Conservation (phyloP, 2,113 vertebrate species). For the Corythaixoides concolor region DNA sequence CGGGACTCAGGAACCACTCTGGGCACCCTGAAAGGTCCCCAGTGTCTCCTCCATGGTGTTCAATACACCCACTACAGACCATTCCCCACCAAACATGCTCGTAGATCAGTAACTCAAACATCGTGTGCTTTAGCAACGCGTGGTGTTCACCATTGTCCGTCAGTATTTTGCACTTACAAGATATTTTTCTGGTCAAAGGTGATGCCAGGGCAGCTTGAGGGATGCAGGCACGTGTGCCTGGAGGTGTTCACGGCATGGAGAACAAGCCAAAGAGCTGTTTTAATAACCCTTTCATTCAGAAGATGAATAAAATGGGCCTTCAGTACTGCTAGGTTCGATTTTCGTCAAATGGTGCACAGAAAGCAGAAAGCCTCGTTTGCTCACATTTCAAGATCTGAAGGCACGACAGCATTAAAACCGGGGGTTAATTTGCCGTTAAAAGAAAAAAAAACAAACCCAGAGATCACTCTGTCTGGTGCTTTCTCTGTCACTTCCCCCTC, state of each 20-base stretch:
- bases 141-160: fast-evolving
- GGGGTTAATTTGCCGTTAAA: slow-evolving; percentile 49
- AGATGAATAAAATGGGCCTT: slow-evolving; percentile 25
- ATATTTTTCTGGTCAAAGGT: neutral
- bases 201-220: neutral
- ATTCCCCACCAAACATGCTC: neutral
- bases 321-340: slow-evolving; percentile 50
- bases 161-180: neutral
- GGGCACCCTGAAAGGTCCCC: neutral
- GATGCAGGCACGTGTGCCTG: neutral
- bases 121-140: fast-evolving
- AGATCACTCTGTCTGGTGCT: neutral
- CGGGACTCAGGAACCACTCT: neutral
- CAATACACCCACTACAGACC: neutral
- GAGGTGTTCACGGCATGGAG: neutral
- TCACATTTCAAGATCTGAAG: neutral
- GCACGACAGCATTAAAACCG: slow-evolving; percentile 6
- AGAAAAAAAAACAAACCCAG: neutral
- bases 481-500: slow-evolving; percentile 18
- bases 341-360: slow-evolving; percentile 5
- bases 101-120: neutral
- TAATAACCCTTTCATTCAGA: slow-evolving; percentile 31
- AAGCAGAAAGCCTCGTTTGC: slow-evolving; percentile 13
- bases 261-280: slow-evolving; percentile 5
- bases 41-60: neutral